Evolutionary conservation across 2,888 invertebrate species (phyloP).

Genomic region (Calameuta idolon): DNA sequence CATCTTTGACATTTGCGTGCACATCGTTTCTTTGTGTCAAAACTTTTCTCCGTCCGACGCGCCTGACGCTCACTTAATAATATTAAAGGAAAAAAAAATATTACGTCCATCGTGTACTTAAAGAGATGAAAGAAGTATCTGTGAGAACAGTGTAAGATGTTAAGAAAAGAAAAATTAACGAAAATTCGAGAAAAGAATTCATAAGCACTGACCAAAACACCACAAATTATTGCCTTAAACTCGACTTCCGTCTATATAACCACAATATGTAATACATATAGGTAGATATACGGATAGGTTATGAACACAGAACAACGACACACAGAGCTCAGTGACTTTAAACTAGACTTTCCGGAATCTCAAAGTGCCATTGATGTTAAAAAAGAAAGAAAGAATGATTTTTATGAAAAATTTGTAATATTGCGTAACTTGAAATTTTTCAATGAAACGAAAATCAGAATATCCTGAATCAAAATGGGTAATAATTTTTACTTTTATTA

Average conservation of each 20-base stretch:
- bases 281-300: not conserved
- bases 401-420: not conserved
- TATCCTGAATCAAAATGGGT: not conserved
- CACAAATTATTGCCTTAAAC: not conserved
- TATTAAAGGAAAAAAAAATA: not conserved
- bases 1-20: not conserved
- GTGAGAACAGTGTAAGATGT: not conserved
- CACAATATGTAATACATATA: not conserved
- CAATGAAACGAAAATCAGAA: not conserved
- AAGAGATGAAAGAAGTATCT: not conserved
- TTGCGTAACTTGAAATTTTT: not conserved
- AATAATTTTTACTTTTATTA: not conserved
- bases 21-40: not conserved
- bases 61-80: not conserved
- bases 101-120: not conserved
- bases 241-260: not conserved
- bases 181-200: not conserved
- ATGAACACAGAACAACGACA: not conserved
- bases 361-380: conserved; percentile 39
- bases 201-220: not conserved
- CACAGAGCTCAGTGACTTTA: not conserved
- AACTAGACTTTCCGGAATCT: conserved; percentile 28
- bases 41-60: not conserved
- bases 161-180: not conserved
- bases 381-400: not conserved